Evolutionary conservation across 2,113 vertebrate species (phyloP), one percentile per base, ranked within the genome.

Genomic region (Agelaius tricolor): DNA sequence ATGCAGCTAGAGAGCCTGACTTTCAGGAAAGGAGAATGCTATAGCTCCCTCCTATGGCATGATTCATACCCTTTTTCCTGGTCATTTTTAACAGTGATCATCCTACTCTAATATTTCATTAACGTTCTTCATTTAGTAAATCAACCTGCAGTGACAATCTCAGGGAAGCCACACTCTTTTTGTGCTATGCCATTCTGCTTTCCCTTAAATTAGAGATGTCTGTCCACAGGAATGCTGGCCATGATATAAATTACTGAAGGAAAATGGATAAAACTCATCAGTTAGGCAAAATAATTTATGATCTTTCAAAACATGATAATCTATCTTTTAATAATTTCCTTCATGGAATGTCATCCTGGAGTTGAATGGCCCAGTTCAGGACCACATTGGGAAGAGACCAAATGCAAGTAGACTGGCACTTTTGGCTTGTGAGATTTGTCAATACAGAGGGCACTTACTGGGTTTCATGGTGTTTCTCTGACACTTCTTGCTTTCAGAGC

Each of bases 281-380:
- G 94, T 96, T 63, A 87, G 75, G 79, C 44, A 89, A 89, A 97
- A 82, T 80, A 85, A 96, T 96, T 94, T 92, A 92, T 92, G 89
- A 95, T 93, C 90, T 87, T 95, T 95, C 55, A 66, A 90, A 95
- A 95, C 72, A 94, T 3, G 1, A 86, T 84, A 86, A 97, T 97
- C 95, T 96, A 35, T 96, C 93, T 95, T 94, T 71, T 66, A 92
- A 44, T 95, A 97, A 97, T 84, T 96, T 89, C 84, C 55, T 89
- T 90, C 73, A 73, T 83, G 73, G 95, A 96, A 96, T 46, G 73
- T 68, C 83, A 86, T 87, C 72, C n/a, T 47, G 46, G 68, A 84
- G 69, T 69, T 79, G 85, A 73, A 57, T 6, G 57, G 69, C n/a
- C 67, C 46, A 52, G 89, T n/a, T 90, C 80, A 8, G 51, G 89